A percentile compares a stretch with the other conserved stretches of the same genome.
These are phyloP conservation scores for Globodera rostochiensis DNA, from an alignment of 1,140 invertebrate genomes.

Conservation along the genomic window DNA sequence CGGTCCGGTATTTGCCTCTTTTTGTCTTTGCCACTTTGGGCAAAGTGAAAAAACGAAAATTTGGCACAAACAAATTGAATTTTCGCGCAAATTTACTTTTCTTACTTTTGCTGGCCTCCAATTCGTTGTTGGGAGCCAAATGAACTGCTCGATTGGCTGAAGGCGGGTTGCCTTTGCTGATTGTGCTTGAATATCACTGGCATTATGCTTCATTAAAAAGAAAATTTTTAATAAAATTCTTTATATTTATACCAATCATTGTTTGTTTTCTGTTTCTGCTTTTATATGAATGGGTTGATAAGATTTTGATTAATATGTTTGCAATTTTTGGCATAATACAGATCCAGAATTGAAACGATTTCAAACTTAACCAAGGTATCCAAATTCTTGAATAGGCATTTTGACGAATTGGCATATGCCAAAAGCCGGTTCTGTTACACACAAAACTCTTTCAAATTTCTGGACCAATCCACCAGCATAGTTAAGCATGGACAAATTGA, in stretches of 20 bases:
- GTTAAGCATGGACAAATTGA: background rate
- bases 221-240: background rate
- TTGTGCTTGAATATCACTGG: slow-evolving; percentile 7
- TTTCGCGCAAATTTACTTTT: too few relatives aligned
- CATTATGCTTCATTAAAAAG: background rate
- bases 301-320: too few relatives aligned
- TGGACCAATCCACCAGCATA: background rate
- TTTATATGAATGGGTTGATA: too few relatives aligned
- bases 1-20: background rate
- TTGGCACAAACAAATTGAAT: too few relatives aligned
- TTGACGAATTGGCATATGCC: too few relatives aligned
- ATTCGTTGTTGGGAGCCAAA: slow-evolving; percentile 11
- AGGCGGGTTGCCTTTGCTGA: background rate
- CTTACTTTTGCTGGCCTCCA: slow-evolving; percentile 2
- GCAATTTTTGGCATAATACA: too few relatives aligned
- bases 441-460: background rate
- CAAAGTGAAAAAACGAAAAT: background rate
- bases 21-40: background rate
- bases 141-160: slow-evolving; percentile 7
- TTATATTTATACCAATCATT: too few relatives aligned
- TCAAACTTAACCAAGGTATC: too few relatives aligned
- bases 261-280: too few relatives aligned
- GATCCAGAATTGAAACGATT: too few relatives aligned
- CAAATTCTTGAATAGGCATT: too few relatives aligned
- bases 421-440: too few relatives aligned